Conservation (phyloP, 1,140 invertebrate genomes). For the Wiebesia pumilae region DNA sequence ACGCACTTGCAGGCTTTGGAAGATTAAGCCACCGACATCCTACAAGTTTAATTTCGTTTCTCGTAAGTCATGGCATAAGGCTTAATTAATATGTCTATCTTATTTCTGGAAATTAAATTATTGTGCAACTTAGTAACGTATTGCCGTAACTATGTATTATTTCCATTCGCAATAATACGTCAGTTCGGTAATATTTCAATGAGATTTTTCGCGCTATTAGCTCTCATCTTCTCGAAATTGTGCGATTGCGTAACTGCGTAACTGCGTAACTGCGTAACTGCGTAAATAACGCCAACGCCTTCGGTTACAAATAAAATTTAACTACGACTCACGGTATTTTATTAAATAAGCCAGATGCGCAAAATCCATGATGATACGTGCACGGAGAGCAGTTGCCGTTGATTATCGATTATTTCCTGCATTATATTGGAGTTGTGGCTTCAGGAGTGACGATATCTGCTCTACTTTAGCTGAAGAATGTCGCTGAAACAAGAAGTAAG, state of each 20-base stretch:
- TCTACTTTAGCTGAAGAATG: no score
- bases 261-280: background rate
- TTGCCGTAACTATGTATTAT: background rate
- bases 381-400: background rate
- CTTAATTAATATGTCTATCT: background rate
- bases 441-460: no score
- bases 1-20: background rate
- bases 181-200: no score
- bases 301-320: background rate
- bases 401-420: background rate
- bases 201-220: no score
- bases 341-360: background rate
- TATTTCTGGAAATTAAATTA: background rate
- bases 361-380: background rate
- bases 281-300: background rate
- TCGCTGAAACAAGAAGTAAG: no score
- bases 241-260: no score
- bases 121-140: background rate
- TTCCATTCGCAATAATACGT: background rate
- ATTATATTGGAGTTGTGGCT: background rate
- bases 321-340: background rate
- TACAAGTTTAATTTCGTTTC: background rate
- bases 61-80: background rate
- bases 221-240: no score
- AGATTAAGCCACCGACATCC: background rate